Percentiles rank a stretch among this genome's conserved stretches.
These are phyloP conservation scores for Emmelina monodactyla DNA, from an alignment of 2,888 invertebrate genomes.

Conservation along the genomic window DNA sequence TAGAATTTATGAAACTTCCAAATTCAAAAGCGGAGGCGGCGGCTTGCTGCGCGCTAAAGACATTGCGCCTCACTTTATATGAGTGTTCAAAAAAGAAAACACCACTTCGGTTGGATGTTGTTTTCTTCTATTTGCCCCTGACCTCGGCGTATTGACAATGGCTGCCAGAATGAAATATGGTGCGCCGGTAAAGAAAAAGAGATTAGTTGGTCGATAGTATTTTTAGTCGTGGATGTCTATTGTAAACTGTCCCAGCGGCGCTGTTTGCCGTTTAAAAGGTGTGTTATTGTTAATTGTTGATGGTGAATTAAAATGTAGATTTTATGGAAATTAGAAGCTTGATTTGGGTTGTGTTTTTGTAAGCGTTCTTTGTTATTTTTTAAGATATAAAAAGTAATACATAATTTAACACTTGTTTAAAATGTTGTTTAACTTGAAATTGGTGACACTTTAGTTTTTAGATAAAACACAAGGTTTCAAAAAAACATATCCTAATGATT, in stretches of 20 bases:
- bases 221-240: constrained; percentile 28
- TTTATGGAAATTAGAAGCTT: too few relatives aligned
- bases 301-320: too few relatives aligned
- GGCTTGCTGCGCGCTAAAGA: constrained; percentile 54
- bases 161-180: constrained; percentile 65
- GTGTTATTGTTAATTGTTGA: constrained; percentile 13
- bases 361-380: too few relatives aligned
- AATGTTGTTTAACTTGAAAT: too few relatives aligned
- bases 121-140: constrained; percentile 62
- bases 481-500: too few relatives aligned
- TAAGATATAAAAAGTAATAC: too few relatives aligned
- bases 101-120: constrained; percentile 36
- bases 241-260: constrained; percentile 30
- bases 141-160: constrained; percentile 64
- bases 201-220: constrained; percentile 58
- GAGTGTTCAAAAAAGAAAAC: constrained; percentile 56
- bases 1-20: constrained; percentile 42
- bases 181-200: constrained; percentile 56
- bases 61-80: constrained; percentile 51
- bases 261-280: constrained; percentile 37
- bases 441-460: too few relatives aligned
- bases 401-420: too few relatives aligned
- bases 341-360: too few relatives aligned
- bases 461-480: too few relatives aligned
- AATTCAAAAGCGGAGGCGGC: constrained; percentile 57